A percentile compares a stretch with the other conserved stretches of the same genome.
Conservation (phyloP, 2,113 vertebrate genomes). For the Syrrhaptes paradoxus region DNA sequence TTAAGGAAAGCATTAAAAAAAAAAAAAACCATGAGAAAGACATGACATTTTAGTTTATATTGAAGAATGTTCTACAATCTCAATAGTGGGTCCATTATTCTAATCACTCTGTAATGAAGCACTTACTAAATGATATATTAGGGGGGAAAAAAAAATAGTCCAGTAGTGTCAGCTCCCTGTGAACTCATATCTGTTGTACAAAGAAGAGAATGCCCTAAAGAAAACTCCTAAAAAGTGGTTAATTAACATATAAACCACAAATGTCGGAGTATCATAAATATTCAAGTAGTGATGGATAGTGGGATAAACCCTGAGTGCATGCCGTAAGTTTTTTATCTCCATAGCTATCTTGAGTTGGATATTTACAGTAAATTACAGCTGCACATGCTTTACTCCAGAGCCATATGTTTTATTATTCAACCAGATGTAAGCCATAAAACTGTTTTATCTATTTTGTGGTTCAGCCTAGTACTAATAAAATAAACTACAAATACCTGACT, state of each 20-base stretch:
- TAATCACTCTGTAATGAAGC: background rate
- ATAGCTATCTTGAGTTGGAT: constrained; percentile 50
- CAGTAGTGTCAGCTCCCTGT: background rate
- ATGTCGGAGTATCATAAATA: constrained; percentile 45
- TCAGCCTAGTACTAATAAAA: constrained; percentile 78
- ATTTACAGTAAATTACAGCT: constrained; percentile 80
- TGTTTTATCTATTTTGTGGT: constrained; percentile 82
- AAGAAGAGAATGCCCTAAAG: constrained; percentile 30
- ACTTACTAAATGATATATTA: background rate
- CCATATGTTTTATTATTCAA: constrained; percentile 79
- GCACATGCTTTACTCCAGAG: constrained; percentile 67
- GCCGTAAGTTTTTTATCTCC: constrained; percentile 55
- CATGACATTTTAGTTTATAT: background rate
- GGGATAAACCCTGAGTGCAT: constrained; percentile 54
- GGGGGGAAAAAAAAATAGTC: background rate
- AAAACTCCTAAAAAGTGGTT: constrained; percentile 29
- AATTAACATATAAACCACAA: constrained; percentile 69
- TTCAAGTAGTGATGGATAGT: constrained; percentile 26
- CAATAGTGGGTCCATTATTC: background rate
- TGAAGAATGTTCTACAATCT: background rate
- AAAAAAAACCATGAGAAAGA: background rate
- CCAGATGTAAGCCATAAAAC: constrained; percentile 82
- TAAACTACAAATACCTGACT: constrained; percentile 80
- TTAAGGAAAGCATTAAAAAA: background rate
- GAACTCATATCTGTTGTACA: background rate